These are phyloP conservation scores for Herminia tarsipennalis DNA, from an alignment of 2,888 invertebrate species.

Conservation along the genomic window DNA sequence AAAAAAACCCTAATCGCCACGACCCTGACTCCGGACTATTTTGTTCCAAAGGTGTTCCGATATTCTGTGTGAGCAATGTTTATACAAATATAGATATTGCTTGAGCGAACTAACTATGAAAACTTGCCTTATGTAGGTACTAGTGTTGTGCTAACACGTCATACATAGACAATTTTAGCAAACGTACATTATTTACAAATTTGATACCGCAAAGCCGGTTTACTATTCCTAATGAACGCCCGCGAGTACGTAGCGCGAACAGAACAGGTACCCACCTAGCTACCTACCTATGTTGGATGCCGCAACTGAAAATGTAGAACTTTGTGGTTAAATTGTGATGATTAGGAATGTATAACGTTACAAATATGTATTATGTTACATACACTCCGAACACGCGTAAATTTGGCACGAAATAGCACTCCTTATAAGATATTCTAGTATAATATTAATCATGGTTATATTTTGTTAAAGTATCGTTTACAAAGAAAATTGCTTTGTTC, in stretches of 20 bases:
- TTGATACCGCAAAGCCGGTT: conserved; percentile 69
- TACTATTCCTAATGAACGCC: conserved; percentile 77
- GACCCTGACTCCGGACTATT: no score
- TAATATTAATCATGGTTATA: conserved; percentile 19
- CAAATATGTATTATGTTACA: conserved; percentile 48
- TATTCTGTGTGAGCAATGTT: no score
- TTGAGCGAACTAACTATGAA: no score
- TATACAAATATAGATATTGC: no score
- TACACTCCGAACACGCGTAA: conserved; percentile 44
- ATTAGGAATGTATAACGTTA: conserved; percentile 59
- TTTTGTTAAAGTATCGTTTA: conserved; percentile 12
- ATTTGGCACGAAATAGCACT: conserved; percentile 38
- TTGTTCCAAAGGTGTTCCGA: no score
- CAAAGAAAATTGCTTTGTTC: no score
- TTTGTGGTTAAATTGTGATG: conserved; percentile 64
- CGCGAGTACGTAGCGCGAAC: conserved; percentile 45
- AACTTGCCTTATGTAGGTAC: no score
- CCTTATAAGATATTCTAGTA: conserved; percentile 25
- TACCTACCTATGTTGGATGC: conserved; percentile 27
- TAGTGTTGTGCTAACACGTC: conserved; percentile 20
- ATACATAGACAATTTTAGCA: conserved; percentile 40
- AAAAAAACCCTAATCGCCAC: no score
- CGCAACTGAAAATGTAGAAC: conserved; percentile 50
- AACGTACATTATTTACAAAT: conserved; percentile 60
- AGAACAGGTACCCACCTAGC: conserved; percentile 32